Evolutionary conservation across 1,140 invertebrate genomes (phyloP), one percentile per base, ranked within the genome.

Genomic region (Pygmarrhopalites habei): DNA sequence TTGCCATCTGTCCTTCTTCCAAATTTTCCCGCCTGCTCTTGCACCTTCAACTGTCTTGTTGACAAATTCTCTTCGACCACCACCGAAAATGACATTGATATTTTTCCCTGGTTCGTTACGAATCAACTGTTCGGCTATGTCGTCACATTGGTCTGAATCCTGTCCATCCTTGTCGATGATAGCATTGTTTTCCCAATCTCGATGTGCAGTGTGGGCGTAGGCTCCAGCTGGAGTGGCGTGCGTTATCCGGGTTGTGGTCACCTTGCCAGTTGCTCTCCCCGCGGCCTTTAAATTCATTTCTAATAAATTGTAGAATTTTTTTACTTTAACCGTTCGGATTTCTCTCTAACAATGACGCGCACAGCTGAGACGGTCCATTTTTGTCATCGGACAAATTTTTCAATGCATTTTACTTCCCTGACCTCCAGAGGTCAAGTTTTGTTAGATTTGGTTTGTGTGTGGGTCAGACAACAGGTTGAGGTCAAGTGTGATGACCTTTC

Each of bases 61-160:
- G 7, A 86, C 75, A 68, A 89, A 86, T 68, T 86, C 84, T 2
- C 81, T 75, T 57, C 86, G 77, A 1, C 88, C 88, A 46, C 88
- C 77, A 12, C 77, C 77, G 23, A 79, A 64, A 39, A 78, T 28
- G 43, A 76, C 75, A 56, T 75, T 75, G 21, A 77, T 72, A 35
- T 75, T 72, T 25, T 69, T 63, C n/a, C 75, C 75, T 5, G 75
- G 71, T 2, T 63, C 47, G 0, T 65, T 59, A 15, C 66, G 30
- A 32, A 76, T 68, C 1, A 77, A 64, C 52, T 76, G 75, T 52
- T 72, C 67, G 1, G 75, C 75, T 44, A 75, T 75, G 62, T 77
- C 75, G 46, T 75, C 72, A 53, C 75, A 77, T 4, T 44, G 1
- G 1, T 67, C 58, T 0, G 71, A 44, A 55, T 72, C 64, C 52